Base-by-base conservation (phyloP, 2,888 invertebrate species). In the Drosophila atripex region DNA sequence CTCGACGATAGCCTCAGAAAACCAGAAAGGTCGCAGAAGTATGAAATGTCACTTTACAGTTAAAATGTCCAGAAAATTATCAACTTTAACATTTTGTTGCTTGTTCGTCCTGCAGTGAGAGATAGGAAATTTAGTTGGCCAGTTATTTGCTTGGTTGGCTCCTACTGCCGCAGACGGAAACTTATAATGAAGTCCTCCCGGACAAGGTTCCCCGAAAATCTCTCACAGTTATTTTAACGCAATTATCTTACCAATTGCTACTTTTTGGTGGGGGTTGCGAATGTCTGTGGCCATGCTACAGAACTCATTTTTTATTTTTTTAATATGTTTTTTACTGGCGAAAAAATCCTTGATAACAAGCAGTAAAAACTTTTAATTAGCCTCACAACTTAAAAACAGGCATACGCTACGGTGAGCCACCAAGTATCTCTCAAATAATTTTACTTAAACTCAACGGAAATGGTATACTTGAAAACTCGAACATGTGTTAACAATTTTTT, bases 41-140 rank as follows among this genome's bases (percentile, higher is more conserved):
- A 77, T 82, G 63, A 82, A 80, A 76, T 85, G 79, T 76, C 83
- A 78, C 71, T 77, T 77, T 74, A 65, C 76, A 74, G 82, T 80
- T 78, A 71, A 82, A 78, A 80, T 82, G 78, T 80, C 76, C 76
- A 80, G 78, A 78, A 82, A 85, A 85, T 85, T 82, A 85, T 75
- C 76, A 85, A 80, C 74, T 78, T 84, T 60, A 74, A 74, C 72
- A 82, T 73, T 76, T 69, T 71, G 76, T 71, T 76, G 73, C 65
- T 51, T 54, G 54, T 39, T 32, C 47, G 50, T 60, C 39, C 68
- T 69, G 69, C 59, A 54, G 45, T 41, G 18, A 54, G 50, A 69
- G 70, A 70, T 70, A 70, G 70, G 53, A 55, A 60, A 49, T 64
- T 53, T 65, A 71, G 70, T 61, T 59, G 54, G 30, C 53, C 69